Evolutionary conservation across 2,113 vertebrate species (phyloP), one percentile per base, ranked within the genome.

Genomic region (Tachysurus vachellii): DNA sequence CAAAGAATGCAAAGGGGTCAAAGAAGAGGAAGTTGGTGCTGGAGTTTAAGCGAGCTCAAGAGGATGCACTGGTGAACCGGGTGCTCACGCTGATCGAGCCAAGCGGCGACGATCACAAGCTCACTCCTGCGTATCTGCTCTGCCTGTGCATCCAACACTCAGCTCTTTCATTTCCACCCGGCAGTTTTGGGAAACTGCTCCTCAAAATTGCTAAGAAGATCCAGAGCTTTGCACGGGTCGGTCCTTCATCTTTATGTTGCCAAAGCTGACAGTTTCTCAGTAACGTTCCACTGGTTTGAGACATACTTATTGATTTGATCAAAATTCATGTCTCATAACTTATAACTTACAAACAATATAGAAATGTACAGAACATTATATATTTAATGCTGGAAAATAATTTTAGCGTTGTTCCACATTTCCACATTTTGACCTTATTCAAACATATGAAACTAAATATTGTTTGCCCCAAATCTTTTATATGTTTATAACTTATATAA

Each of bases 91-190:
- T 99, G 47, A 95, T 98, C 0, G 97, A 98, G 92, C 98, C 98
- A 0, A 95, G 96, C 0, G 95, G 97, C 0, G 97, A 97, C 0
- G 97, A 97, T 92, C 97, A 98, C 92, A 97, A 97, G 92, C 94
- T 99, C 93, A 96, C 97, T 0, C 97, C 98, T 0, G 97, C 98
- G 88, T 99, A 98, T 93, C 95, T 99, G 76, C 94, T 99, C 83
- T 99, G 98, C 92, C 95, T 99, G 87, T 98, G 97, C 93, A 93
- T 99, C 91, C 97, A 98, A 90, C 97, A 99, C 92, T 97, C 97
- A 0, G 98, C 98, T 87, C 94, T 94, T 44, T 94, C 79, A 88
- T 97, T 97, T 13, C 91, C 95, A 85, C 97, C 96, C 0, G 97
- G 97, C 1, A 95, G 96, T 61, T 98, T 99, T 0, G 97, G 97